phyloP scores from a whole-genome alignment of 2,888 invertebrate genomes.

The Ormyrus thymus region DNA sequence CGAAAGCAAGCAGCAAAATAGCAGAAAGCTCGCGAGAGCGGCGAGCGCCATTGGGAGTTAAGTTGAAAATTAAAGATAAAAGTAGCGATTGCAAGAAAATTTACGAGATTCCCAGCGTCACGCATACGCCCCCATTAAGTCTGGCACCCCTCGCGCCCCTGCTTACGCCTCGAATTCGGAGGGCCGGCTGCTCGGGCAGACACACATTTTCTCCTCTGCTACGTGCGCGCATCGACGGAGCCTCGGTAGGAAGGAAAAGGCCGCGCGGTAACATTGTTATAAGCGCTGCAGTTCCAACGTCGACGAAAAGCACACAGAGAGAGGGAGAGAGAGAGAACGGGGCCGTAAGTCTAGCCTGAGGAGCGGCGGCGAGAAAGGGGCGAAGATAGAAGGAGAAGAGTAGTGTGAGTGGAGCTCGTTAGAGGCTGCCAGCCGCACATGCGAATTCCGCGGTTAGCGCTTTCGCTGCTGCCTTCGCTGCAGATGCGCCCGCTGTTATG shows the following conservation, averaged over 20 bases:
- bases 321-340: too few species aligned
- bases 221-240: neutral
- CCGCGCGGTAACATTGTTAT: too few species aligned
- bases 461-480: neutral
- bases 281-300: too few species aligned
- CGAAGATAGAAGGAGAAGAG: neutral
- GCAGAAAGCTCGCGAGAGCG: neutral
- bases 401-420: conserved; percentile 37
- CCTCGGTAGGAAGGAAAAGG: neutral
- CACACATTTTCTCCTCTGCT: too few species aligned
- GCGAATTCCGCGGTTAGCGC: conserved; percentile 43
- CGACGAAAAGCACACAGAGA: too few species aligned
- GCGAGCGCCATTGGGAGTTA: neutral
- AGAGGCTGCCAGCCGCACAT: conserved; percentile 41
- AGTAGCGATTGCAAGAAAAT: conserved; percentile 11
- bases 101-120: conserved; percentile 14
- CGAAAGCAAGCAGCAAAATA: neutral
- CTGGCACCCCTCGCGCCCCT: too few species aligned
- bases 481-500: conserved; percentile 25
- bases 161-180: too few species aligned
- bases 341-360: neutral
- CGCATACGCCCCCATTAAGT: neutral
- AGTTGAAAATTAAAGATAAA: conserved; percentile 29
- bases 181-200: too few species aligned
- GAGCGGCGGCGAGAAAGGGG: neutral